Evolutionary conservation across 2,113 vertebrate species (phyloP).

Genomic region (Neopipo cinnamomea): DNA sequence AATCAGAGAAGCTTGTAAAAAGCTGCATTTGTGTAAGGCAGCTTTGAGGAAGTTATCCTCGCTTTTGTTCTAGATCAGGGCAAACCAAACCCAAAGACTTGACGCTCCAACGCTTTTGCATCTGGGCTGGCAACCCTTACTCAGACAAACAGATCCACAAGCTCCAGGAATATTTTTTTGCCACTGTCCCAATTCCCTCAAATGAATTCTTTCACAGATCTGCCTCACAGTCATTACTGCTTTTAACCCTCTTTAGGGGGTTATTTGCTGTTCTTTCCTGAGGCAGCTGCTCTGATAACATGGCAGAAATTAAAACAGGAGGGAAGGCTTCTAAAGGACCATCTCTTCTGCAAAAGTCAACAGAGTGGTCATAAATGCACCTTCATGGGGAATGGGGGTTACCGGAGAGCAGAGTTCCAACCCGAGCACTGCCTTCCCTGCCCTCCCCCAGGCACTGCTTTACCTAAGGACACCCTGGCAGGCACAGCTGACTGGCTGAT

Average conservation of each 20-base stretch:
- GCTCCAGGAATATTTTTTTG: neutral
- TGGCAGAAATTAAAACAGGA: neutral
- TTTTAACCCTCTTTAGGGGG: neutral
- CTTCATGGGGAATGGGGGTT: neutral
- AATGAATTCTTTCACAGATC: neutral
- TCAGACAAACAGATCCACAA: neutral
- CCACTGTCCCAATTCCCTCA: neutral
- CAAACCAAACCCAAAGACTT: neutral
- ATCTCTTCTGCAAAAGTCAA: neutral
- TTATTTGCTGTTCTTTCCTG: neutral
- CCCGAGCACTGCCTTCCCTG: neutral
- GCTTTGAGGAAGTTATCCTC: neutral
- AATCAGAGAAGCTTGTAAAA: neutral
- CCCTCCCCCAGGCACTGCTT: neutral
- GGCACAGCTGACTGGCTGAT: constrained; percentile 97
- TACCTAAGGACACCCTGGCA: constrained; percentile 92
- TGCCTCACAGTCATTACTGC: neutral
- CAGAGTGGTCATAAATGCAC: neutral
- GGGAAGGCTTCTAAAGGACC: neutral
- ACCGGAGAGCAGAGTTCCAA: neutral
- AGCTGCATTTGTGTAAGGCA: neutral
- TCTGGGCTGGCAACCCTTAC: neutral
- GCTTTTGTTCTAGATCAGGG: neutral
- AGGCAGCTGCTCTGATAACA: neutral
- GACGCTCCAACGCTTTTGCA: neutral